These are phyloP conservation scores for Copidosoma floridanum DNA, from an alignment of 1,140 invertebrate genomes.

Conservation along the genomic window DNA sequence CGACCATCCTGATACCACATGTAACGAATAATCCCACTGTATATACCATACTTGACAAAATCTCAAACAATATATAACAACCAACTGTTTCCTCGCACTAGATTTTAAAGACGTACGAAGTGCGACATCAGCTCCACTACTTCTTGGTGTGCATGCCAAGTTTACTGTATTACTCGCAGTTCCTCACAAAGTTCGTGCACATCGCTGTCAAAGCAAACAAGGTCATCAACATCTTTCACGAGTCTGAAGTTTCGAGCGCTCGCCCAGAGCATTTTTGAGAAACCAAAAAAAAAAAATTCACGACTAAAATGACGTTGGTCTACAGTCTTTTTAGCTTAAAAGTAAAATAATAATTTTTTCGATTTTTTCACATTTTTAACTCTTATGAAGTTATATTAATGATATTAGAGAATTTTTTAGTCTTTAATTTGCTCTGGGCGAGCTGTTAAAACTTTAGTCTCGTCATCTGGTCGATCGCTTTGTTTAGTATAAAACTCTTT, in stretches of 20 bases:
- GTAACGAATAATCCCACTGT: too few species aligned
- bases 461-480: too few species aligned
- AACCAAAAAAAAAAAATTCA: too few species aligned
- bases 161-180: not conserved
- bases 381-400: too few species aligned
- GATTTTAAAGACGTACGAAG: not conserved
- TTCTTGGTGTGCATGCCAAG: not conserved
- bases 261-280: too few species aligned
- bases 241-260: too few species aligned
- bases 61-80: not conserved
- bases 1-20: not conserved
- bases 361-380: too few species aligned
- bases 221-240: not conserved
- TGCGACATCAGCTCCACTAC: not conserved
- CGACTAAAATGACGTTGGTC: not conserved
- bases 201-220: not conserved
- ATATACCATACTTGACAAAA: too few species aligned
- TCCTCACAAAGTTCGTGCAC: not conserved
- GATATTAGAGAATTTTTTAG: too few species aligned
- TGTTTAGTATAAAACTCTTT: not conserved
- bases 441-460: too few species aligned
- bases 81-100: not conserved
- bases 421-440: too few species aligned
- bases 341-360: too few species aligned
- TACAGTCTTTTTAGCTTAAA: not conserved